Conservation (phyloP, 37 sponge, comb jelly and placozoan genomes). For the Ianthella basta region DNA sequence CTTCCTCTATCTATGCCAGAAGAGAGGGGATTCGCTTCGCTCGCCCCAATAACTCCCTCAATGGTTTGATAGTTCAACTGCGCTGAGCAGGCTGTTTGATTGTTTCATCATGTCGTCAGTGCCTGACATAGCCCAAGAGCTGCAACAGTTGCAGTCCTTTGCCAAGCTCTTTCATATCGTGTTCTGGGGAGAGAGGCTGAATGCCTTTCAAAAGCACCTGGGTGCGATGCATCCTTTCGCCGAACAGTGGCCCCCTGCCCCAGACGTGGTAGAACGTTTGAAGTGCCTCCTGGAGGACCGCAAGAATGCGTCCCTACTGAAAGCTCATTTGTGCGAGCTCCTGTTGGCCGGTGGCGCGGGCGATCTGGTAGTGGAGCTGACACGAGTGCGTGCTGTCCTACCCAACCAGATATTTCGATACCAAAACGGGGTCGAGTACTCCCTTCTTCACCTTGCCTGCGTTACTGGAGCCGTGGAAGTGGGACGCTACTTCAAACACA, state of each 20-base stretch:
- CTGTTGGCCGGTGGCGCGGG: neutral
- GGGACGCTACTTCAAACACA: neutral
- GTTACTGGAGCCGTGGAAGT: neutral
- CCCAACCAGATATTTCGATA: neutral
- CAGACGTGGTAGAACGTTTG: neutral
- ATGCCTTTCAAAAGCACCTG: neutral
- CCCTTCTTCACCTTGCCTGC: conserved; percentile 23
- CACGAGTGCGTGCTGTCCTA: neutral
- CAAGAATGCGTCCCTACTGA: neutral
- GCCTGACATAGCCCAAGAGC: too few species aligned
- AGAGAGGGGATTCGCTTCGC: too few species aligned
- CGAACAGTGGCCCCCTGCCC: neutral
- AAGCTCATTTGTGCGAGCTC: neutral
- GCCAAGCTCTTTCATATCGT: neutral
- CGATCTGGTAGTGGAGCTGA: neutral
- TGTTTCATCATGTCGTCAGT: too few species aligned
- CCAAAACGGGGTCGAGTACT: neutral
- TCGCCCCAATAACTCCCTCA: too few species aligned
- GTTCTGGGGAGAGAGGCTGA: conserved; percentile 16
- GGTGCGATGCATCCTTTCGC: neutral
- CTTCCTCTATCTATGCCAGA: too few species aligned
- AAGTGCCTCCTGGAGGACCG: neutral
- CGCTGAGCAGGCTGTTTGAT: too few species aligned
- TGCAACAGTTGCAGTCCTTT: too few species aligned
- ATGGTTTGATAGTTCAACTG: too few species aligned